Percentiles rank a stretch among this genome's conserved stretches.
phyloP scores from a whole-genome alignment of 92 coral and sea anemone species.

The Epizoanthus fatuus region DNA sequence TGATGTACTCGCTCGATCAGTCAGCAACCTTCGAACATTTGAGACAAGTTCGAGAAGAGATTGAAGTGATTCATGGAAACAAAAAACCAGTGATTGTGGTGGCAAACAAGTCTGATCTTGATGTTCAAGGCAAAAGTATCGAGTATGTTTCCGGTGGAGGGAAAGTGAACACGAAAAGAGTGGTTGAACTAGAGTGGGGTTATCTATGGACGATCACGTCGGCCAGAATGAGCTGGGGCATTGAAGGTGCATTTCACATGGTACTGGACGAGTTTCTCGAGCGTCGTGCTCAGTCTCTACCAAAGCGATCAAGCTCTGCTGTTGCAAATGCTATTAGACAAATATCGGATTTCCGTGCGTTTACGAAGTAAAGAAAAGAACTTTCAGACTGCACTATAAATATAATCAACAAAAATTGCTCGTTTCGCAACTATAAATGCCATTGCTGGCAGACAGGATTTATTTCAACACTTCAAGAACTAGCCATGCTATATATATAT shows the following conservation, averaged over 20 bases:
- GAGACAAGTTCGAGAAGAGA: conserved; percentile 71
- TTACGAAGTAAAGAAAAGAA: conserved; percentile 13
- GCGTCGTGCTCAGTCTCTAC: conserved; percentile 47
- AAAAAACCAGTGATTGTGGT: conserved; percentile 84
- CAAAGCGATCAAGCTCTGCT: conserved; percentile 30
- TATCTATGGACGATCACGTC: conserved; percentile 83
- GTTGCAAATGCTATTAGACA: conserved; percentile 36
- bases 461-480: no score
- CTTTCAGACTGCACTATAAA: no score
- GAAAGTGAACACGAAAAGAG: conserved; percentile 72
- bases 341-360: conserved; percentile 45
- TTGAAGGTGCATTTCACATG: conserved; percentile 69
- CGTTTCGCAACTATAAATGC: no score
- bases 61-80: conserved; percentile 71
- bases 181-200: conserved; percentile 79
- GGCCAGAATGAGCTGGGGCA: conserved; percentile 83
- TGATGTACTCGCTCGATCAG: conserved; percentile 85
- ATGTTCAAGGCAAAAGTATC: conserved; percentile 70
- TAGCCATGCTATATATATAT: no score
- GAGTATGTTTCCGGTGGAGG: conserved; percentile 71
- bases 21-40: conserved; percentile 81
- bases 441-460: no score
- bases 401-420: no score
- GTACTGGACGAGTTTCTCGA: conserved; percentile 78
- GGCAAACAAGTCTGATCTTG: conserved; percentile 88